phyloP scores from a whole-genome alignment of 2,888 invertebrate species.

The Torymus auratus region DNA sequence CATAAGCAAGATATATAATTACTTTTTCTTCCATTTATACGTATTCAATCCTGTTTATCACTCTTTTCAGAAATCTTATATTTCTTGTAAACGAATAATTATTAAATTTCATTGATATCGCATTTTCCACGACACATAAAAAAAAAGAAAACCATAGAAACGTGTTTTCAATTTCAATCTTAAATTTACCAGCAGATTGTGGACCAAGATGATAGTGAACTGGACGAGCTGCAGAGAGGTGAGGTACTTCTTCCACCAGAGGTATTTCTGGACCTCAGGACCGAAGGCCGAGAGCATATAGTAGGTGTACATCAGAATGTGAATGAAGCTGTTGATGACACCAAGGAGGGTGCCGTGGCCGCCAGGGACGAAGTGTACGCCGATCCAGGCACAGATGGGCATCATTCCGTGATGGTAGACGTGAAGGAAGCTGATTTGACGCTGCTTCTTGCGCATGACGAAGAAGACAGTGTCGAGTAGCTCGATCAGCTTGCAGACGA shows the following conservation, averaged over 20 bases:
- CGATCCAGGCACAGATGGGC: constrained; percentile 89
- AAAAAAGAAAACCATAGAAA: too few species aligned
- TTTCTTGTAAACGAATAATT: too few species aligned
- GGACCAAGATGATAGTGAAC: constrained; percentile 86
- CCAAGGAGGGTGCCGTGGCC: constrained; percentile 93
- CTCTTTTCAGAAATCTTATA: too few species aligned
- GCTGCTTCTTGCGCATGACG: constrained; percentile 91
- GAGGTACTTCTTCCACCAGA: constrained; percentile 97
- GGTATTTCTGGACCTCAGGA: constrained; percentile 90
- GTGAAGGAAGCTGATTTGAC: constrained; percentile 91
- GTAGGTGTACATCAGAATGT: constrained; percentile 94
- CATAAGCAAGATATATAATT: too few species aligned
- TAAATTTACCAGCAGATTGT: constrained; percentile 78
- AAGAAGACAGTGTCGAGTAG: constrained; percentile 91
- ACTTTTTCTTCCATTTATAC: too few species aligned
- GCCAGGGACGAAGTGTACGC: constrained; percentile 87
- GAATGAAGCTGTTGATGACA: constrained; percentile 91
- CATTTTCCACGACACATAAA: too few species aligned
- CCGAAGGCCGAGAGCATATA: constrained; percentile 93
- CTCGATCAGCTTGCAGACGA: constrained; percentile 87
- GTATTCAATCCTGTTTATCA: too few species aligned
- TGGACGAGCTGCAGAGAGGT: constrained; percentile 92
- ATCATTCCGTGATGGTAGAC: constrained; percentile 92
- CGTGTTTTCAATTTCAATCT: too few species aligned
- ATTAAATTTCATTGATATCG: too few species aligned